A percentile compares a stretch with the other conserved stretches of the same genome.
Conservation (phyloP, 2,797 vertebrate genomes). For the Gadopsis bispinosus region DNA sequence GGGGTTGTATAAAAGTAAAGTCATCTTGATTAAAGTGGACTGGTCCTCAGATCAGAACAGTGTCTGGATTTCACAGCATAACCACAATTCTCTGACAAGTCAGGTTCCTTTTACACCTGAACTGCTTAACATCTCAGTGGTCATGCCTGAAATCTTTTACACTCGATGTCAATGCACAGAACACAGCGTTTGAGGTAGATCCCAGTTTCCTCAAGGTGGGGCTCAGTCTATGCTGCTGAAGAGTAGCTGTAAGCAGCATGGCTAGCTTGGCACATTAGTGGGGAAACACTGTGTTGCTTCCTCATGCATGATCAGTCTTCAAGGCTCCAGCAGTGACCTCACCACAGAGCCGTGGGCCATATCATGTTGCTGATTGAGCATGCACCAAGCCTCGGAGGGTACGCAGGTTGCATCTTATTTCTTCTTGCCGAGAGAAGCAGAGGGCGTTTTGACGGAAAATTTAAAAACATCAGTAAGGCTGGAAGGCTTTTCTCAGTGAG, state of each 20-base stretch:
- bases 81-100: constrained; percentile 28
- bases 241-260: constrained; percentile 43
- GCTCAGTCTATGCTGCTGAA: constrained; percentile 46
- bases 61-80: constrained; percentile 12
- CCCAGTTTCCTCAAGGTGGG: constrained; percentile 45
- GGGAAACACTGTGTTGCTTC: constrained; percentile 61
- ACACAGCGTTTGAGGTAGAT: constrained; percentile 29
- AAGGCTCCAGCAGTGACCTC: constrained; percentile 75
- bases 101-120: constrained; percentile 34
- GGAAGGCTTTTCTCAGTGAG: constrained; percentile 66
- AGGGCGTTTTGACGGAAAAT: constrained; percentile 67
- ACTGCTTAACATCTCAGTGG: constrained; percentile 19
- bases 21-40: constrained; percentile 61
- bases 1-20: constrained; percentile 44
- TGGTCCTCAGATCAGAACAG: constrained; percentile 43
- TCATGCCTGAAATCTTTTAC: constrained; percentile 7
- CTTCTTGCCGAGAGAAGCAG: constrained; percentile 57
- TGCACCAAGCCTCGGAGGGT: constrained; percentile 72
- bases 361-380: constrained; percentile 77
- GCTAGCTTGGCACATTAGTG: constrained; percentile 52
- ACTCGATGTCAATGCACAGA: constrained; percentile 29
- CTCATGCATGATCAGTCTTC: constrained; percentile 71
- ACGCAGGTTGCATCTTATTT: constrained; percentile 72
- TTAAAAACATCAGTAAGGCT: constrained; percentile 65
- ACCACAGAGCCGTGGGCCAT: constrained; percentile 70